Base-by-base conservation (phyloP, 2,888 invertebrate genomes). In the Trachelus troglodyta region DNA sequence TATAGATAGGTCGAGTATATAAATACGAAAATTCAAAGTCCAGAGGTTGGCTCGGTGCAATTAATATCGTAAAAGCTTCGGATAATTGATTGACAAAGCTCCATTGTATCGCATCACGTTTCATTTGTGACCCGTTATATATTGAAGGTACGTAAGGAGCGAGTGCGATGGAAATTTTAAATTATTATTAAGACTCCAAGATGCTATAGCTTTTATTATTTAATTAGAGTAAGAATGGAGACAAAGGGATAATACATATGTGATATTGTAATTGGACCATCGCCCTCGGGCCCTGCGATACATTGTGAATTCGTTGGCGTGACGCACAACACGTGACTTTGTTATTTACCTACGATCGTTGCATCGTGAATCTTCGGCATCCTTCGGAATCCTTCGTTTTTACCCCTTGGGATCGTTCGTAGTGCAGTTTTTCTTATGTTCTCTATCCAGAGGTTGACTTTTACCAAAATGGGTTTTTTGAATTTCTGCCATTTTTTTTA, bases 251-350 rank as follows among this genome's bases (percentile, higher is more conserved):
- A 23, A 56, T 56, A 23, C 23, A 56, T 3, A 23, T 23, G 9
- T 56, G 2, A 56, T 56, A 56, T 23, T 56, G 9, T 56, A 56
- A 56, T 23, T 23, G 6, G 4, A 56, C 23, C 56, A 56, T 56
- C 71, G 71, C 83, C 83, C 84, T 84, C 78, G 79, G 83, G 23
- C 35, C 15, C 11, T 30, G 85, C 84, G 79, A 79, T 84, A 87
- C 89, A 87, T 87, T 82, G 85, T 86, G 86, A 85, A 83, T 80
- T 87, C 86, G 87, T 88, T 87, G 86, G 86, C 84, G 89, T 87
- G 86, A 86, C 78, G 86, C 88, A 87, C 88, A 86, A 85, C 83
- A 85, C 83, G 83, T 56, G 56, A 56, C 83, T 84, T 85, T 87
- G 83, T 83, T 81, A 73, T 74, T 76, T 79, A 82, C 75, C 81